phyloP scores from a whole-genome alignment of 2,888 invertebrate species.

The Lepidochitona cinerea region DNA sequence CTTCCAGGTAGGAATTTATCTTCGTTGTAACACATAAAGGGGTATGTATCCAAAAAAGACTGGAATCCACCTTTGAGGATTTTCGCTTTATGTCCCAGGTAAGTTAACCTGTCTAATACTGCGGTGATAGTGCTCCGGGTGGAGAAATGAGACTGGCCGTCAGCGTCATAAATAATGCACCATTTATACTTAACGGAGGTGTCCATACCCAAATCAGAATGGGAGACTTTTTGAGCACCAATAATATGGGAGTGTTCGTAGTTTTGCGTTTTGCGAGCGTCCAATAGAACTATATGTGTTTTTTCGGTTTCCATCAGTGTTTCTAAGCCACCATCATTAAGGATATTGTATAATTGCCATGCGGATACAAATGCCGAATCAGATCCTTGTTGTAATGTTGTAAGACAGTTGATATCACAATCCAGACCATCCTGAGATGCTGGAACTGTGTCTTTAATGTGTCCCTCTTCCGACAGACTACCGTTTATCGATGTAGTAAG shows the following conservation, averaged over 20 bases:
- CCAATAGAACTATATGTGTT: neutral
- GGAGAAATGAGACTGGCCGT: neutral
- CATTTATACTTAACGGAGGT: neutral
- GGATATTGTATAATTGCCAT: neutral
- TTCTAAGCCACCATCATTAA: neutral
- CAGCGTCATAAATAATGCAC: neutral
- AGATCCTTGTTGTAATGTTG: neutral
- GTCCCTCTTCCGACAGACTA: neutral
- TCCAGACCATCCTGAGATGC: neutral
- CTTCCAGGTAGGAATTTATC: neutral
- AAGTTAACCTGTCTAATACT: neutral
- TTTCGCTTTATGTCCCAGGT: neutral
- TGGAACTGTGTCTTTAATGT: no score
- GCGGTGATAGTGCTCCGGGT: neutral
- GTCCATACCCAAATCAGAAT: neutral
- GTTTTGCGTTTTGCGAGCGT: neutral
- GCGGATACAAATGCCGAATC: neutral
- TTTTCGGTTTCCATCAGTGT: neutral
- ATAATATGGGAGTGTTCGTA: neutral
- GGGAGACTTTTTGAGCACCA: neutral
- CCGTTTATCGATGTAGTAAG: neutral
- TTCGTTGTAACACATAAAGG: neutral
- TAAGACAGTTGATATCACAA: neutral
- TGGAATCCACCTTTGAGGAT: neutral
- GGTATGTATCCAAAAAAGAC: neutral